Evolutionary conservation across 2,888 invertebrate genomes (phyloP), one percentile per base, ranked within the genome.

Genomic region (Drosophila engyochracea): DNA sequence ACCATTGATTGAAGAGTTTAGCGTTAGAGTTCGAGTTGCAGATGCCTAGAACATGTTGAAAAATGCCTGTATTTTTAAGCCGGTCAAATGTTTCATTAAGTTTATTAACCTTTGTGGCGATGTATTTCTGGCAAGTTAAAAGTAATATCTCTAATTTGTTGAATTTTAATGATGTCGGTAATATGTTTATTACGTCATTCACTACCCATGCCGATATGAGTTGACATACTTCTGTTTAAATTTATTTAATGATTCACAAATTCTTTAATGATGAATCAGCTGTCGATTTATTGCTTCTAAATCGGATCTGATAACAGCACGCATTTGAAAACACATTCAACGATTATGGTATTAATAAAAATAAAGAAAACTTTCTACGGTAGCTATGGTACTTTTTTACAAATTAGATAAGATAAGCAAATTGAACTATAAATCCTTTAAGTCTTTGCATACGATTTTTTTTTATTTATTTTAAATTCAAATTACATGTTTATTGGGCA

Each of bases 1-100:
- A 37, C n/a, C 31, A 31, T 47, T 62, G 49, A 60, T 51, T 51
- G n/a, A 25, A 44, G n/a, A 22, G 22, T 51, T 39, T 9, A 5
- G 12, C 12, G 25, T 51, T 39, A 47, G 2, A 25, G 25, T 22
- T 47, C 7, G 41, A 41, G 4, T 41, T 1, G 3, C 39, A 19
- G 22, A 44, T 44, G 14, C 14, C 1, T 6, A 14, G 22, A 22
- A 22, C 5, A 35, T 16, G 12, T 22, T 12, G 22, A 22, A 44
- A 44, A 22, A 12, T 22, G 5, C 2, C 22, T 10, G 22, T 44
- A 12, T 12, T 22, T 22, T 44, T 22, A 12, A 44, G 5, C 22
- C 12, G 3, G 1, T 44, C 22, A 44, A 44, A 12, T 12, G 2
- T 2, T 22, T 12, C 0, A 22, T 22, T 44, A 22, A 12, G 22